These are phyloP conservation scores for Tachuris rubrigastra DNA, from an alignment of 2,113 vertebrate species.

Conservation along the genomic window DNA sequence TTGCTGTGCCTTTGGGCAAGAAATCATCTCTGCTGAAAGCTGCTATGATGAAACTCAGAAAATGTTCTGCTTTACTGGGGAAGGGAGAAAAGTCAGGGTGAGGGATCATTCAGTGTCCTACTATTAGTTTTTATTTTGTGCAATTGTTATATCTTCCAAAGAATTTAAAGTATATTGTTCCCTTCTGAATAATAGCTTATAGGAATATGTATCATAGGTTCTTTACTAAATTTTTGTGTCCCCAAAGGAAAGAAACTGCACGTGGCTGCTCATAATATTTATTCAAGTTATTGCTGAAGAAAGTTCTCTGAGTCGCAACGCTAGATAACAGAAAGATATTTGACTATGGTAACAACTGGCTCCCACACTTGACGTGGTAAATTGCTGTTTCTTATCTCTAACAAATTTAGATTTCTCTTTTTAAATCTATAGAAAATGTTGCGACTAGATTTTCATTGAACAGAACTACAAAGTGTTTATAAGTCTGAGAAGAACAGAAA, in stretches of 20 bases:
- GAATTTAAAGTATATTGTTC: slow-evolving; percentile 41
- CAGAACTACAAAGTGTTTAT: not conserved
- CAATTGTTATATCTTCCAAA: slow-evolving; percentile 27
- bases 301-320: not conserved
- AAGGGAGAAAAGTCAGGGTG: not conserved
- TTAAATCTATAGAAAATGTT: not conserved
- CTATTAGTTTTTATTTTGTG: slow-evolving; percentile 56
- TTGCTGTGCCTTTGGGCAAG: slow-evolving; percentile 69
- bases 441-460: not conserved
- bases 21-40: slow-evolving; percentile 66
- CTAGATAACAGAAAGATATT: not conserved
- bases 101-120: slow-evolving; percentile 5
- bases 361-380: not conserved
- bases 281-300: not conserved
- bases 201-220: not conserved
- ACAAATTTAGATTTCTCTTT: not conserved
- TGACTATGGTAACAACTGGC: not conserved
- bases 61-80: slow-evolving; percentile 38
- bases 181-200: slow-evolving; percentile 12
- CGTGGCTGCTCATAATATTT: not conserved
- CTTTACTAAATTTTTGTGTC: not conserved
- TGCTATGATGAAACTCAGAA: slow-evolving; percentile 58
- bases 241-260: not conserved
- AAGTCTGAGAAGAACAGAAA: not conserved
- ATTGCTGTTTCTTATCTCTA: not conserved